Conservation (phyloP, 2,113 vertebrate species). For the Ancistrus triradiatus region DNA sequence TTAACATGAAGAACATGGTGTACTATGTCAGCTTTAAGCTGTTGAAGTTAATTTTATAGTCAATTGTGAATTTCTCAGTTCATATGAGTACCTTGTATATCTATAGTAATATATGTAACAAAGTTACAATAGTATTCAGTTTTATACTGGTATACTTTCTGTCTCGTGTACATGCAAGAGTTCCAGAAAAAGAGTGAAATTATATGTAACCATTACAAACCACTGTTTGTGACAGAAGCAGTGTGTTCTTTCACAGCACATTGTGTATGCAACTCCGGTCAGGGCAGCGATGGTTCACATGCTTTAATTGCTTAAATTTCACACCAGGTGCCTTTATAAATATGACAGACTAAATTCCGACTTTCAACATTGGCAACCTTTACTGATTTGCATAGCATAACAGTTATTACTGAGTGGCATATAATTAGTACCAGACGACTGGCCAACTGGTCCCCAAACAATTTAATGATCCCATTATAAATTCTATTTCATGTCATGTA, state of each 20-base stretch:
- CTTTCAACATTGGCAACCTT: conserved; percentile 41
- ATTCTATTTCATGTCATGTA: conserved; percentile 16
- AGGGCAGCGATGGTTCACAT: conserved; percentile 54
- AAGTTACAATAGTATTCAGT: too few relatives aligned
- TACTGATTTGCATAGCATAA: conserved; percentile 49
- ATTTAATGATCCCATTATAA: conserved; percentile 31
- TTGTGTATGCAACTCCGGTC: conserved; percentile 45
- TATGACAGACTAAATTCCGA: conserved; percentile 56
- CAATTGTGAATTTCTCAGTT: too few relatives aligned
- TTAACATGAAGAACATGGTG: too few relatives aligned
- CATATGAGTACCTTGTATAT: too few relatives aligned
- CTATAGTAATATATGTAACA: too few relatives aligned
- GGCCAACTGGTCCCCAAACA: conserved; percentile 52
- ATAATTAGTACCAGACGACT: conserved; percentile 57
- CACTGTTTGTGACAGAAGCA: neutral
- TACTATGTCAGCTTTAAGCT: too few relatives aligned
- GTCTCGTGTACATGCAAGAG: too few relatives aligned
- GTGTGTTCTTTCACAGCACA: conserved; percentile 30
- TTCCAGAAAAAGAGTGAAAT: too few relatives aligned
- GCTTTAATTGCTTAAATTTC: conserved; percentile 62
- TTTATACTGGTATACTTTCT: too few relatives aligned
- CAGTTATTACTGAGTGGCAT: conserved; percentile 53
- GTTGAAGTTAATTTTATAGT: too few relatives aligned
- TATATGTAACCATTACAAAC: too few relatives aligned
- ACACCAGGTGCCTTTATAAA: conserved; percentile 53